These are phyloP conservation scores for Zonotrichia albicollis DNA, from an alignment of 2,797 vertebrate genomes.

Conservation along the genomic window DNA sequence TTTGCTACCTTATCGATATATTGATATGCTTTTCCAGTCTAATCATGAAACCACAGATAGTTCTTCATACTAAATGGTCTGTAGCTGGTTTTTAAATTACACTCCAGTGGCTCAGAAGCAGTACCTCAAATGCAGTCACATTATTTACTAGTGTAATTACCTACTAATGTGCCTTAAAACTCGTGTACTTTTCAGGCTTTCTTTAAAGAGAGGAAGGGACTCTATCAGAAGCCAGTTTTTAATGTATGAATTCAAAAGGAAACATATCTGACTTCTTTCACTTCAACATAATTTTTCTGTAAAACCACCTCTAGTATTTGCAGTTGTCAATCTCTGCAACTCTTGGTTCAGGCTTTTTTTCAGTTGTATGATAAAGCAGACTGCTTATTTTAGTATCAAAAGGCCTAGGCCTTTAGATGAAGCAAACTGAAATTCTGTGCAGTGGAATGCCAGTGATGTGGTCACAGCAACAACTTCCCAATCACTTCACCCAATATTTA, in stretches of 20 bases:
- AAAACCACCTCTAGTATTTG: background rate
- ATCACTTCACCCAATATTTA: background rate
- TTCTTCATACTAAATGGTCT: background rate
- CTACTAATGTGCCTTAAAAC: background rate
- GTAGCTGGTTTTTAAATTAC: slow-evolving; percentile 14
- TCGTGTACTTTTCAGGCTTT: background rate
- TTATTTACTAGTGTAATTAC: slow-evolving; percentile 8
- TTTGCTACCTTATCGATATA: background rate
- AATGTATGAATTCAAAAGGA: background rate
- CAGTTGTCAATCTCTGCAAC: background rate
- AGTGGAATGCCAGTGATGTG: background rate
- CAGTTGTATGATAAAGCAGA: background rate
- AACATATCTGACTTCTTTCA: background rate
- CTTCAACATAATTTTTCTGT: background rate
- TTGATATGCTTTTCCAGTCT: background rate
- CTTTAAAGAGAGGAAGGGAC: background rate
- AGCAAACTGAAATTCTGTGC: background rate
- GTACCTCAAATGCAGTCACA: background rate
- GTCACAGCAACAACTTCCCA: background rate
- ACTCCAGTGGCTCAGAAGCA: background rate
- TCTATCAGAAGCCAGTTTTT: background rate
- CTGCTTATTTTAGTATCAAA: background rate
- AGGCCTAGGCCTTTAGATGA: background rate
- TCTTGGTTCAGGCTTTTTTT: background rate
- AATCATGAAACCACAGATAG: background rate